Evolutionary conservation across 2,888 invertebrate genomes (phyloP).

Genomic region (Tipula vernalis): DNA sequence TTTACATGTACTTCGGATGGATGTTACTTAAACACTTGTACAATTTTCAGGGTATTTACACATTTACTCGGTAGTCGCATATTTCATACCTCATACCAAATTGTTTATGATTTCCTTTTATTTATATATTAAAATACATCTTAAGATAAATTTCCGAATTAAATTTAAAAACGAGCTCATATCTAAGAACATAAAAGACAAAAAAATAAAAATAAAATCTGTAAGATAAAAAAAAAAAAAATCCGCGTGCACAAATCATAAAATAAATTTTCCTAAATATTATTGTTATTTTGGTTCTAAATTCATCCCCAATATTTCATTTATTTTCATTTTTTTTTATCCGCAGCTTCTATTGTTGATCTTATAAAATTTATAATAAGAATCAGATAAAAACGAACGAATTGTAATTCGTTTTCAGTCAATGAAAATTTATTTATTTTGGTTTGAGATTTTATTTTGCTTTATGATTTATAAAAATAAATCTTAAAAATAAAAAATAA

Average conservation of each 20-base stretch:
- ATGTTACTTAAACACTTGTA: slow-evolving; percentile 4
- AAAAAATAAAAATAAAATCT: neutral
- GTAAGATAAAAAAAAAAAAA: neutral
- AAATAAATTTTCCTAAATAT: neutral
- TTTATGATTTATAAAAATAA: neutral
- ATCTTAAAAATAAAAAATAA: neutral
- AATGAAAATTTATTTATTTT: neutral
- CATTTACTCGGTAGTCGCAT: neutral
- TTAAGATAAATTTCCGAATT: neutral
- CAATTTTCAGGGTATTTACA: neutral
- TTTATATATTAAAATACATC: neutral
- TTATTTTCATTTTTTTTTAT: neutral
- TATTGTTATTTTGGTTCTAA: neutral
- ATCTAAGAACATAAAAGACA: neutral
- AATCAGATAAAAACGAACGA: neutral
- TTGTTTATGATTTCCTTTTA: neutral
- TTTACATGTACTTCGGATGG: neutral
- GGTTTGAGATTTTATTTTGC: neutral
- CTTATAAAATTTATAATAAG: neutral
- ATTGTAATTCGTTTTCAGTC: neutral
- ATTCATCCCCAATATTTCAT: neutral
- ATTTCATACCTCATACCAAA: neutral
- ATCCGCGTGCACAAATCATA: slow-evolving; percentile 4
- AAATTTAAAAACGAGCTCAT: neutral
- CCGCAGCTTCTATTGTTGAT: neutral